These are phyloP conservation scores for Chymomyza procnemis DNA, from an alignment of 2,888 invertebrate genomes.

Conservation along the genomic window DNA sequence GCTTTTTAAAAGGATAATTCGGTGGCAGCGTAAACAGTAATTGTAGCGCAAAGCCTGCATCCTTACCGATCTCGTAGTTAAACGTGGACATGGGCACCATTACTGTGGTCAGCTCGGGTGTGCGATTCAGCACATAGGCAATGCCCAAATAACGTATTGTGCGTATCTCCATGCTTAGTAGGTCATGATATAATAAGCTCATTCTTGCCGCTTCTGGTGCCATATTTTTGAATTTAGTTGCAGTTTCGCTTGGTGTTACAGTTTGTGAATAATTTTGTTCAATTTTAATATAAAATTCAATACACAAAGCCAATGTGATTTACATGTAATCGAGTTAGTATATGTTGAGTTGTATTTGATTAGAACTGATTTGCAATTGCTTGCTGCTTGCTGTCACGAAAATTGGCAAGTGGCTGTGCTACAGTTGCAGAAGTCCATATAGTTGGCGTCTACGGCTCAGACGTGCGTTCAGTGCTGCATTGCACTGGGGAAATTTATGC, in stretches of 20 bases:
- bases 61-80: conserved; percentile 38
- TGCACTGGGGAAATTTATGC: conserved; percentile 37
- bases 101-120: conserved; percentile 34
- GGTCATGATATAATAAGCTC: conserved; percentile 22
- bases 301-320: conserved; percentile 6
- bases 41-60: conserved; percentile 48
- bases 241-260: not conserved
- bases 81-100: conserved; percentile 48
- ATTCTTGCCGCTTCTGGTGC: conserved; percentile 5
- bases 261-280: conserved; percentile 5
- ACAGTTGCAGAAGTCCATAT: conserved; percentile 23
- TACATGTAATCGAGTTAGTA: conserved; percentile 39
- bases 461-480: conserved; percentile 47
- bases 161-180: conserved; percentile 53
- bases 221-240: conserved; percentile 31
- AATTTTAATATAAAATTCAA: conserved; percentile 43
- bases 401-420: conserved; percentile 42
- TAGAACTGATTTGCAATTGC: conserved; percentile 44
- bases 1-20: conserved; percentile 47
- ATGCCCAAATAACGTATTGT: conserved; percentile 58
- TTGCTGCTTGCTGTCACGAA: conserved; percentile 36
- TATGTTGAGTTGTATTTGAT: conserved; percentile 52
- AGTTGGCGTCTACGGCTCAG: conserved; percentile 38
- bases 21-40: conserved; percentile 52
- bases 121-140: conserved; percentile 48